These are phyloP conservation scores for Vesta saturnalis DNA, from an alignment of 2,888 invertebrate genomes.

Conservation along the genomic window DNA sequence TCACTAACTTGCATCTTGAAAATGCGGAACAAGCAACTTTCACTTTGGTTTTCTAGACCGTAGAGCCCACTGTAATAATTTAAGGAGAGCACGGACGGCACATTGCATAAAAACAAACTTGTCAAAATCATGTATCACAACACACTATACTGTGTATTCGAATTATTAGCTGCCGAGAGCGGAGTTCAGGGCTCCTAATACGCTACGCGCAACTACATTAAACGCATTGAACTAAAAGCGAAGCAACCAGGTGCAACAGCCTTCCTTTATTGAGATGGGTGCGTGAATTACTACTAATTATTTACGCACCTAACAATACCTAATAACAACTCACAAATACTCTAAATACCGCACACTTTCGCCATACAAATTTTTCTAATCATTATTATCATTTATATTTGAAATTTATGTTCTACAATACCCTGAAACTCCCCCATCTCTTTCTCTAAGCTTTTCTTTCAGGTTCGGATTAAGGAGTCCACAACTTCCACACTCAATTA, in stretches of 20 bases:
- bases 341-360: too few relatives aligned
- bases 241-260: constrained; percentile 43
- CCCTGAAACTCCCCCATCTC: too few relatives aligned
- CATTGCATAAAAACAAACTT: too few relatives aligned
- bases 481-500: too few relatives aligned
- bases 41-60: constrained; percentile 7
- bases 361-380: too few relatives aligned
- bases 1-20: constrained; percentile 9
- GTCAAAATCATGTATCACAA: too few relatives aligned
- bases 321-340: not conserved
- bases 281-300: constrained; percentile 20
- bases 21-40: constrained; percentile 12
- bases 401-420: too few relatives aligned
- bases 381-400: too few relatives aligned
- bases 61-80: not conserved
- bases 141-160: constrained; percentile 21
- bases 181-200: constrained; percentile 32
- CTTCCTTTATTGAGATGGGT: constrained; percentile 39
- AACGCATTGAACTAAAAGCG: constrained; percentile 28
- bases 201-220: constrained; percentile 34
- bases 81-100: too few relatives aligned
- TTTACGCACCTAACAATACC: not conserved
- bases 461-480: too few relatives aligned
- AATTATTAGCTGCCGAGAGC: too few relatives aligned
- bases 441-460: too few relatives aligned